Conservation (phyloP, 35 echinoderm and acorn worm species). For the Lytechinus pictus region DNA sequence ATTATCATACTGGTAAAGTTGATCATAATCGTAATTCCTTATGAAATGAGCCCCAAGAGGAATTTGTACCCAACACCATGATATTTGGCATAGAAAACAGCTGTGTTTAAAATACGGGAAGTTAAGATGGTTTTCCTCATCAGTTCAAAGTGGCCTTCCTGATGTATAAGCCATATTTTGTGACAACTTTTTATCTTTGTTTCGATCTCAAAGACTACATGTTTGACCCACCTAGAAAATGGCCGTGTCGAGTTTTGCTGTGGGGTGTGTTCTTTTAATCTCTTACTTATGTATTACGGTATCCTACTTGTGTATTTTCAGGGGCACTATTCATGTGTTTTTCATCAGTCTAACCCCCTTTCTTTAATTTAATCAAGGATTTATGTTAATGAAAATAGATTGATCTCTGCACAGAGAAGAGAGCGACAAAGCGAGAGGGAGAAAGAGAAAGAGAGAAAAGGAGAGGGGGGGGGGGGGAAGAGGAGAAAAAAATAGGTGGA, state of each 20-base stretch:
- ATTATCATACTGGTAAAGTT: too few species aligned
- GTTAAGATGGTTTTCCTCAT: too few species aligned
- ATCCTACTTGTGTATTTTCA: neutral
- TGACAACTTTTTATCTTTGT: too few species aligned
- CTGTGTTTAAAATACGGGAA: too few species aligned
- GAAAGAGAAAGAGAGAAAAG: neutral
- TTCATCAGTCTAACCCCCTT: neutral
- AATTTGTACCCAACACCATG: too few species aligned
- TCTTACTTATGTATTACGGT: neutral
- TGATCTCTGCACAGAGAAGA: neutral
- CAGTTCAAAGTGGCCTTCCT: too few species aligned
- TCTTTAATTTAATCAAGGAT: neutral
- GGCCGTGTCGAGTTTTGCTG: neutral
- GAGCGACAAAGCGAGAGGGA: neutral
- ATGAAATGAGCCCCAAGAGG: too few species aligned
- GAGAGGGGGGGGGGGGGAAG: neutral
- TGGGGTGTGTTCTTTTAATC: neutral
- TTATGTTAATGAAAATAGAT: neutral
- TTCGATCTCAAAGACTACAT: too few species aligned
- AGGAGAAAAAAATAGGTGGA: neutral
- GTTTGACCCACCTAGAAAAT: too few species aligned
- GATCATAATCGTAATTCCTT: too few species aligned
- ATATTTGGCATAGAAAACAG: too few species aligned
- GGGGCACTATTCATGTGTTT: neutral
- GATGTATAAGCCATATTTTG: too few species aligned